Evolutionary conservation across 2,113 vertebrate genomes (phyloP).

Genomic region (Bubalus kerabau): DNA sequence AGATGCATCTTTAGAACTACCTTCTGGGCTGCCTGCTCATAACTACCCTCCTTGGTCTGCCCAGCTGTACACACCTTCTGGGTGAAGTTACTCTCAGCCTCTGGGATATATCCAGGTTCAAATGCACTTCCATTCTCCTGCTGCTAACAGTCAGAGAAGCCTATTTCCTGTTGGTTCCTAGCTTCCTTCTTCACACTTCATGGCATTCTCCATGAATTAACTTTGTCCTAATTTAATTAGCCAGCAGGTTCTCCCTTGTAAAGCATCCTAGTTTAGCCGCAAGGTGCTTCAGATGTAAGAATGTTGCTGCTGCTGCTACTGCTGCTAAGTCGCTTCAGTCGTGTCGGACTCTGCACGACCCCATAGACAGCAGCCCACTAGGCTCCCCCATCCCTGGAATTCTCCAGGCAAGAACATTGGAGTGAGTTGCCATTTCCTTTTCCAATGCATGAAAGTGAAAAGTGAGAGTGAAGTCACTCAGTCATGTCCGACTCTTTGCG

Average conservation of each 20-base stretch:
- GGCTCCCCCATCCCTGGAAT: too few species aligned
- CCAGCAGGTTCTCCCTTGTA: not conserved
- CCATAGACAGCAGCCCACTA: too few species aligned
- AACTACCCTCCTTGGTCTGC: not conserved
- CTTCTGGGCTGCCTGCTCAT: not conserved
- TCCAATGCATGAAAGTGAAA: too few species aligned
- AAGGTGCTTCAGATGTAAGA: not conserved
- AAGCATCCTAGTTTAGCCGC: not conserved
- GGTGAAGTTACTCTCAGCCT: not conserved
- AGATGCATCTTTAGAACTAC: not conserved
- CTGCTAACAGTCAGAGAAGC: not conserved
- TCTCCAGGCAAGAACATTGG: too few species aligned
- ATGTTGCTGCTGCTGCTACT: not conserved
- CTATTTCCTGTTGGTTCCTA: not conserved
- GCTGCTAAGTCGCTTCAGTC: too few species aligned
- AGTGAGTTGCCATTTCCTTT: too few species aligned
- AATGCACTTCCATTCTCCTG: not conserved
- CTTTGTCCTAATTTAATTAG: conserved; percentile 13
- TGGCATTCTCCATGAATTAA: not conserved
- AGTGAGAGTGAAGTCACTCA: too few species aligned
- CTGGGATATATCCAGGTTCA: not conserved
- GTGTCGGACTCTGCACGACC: fast-evolving
- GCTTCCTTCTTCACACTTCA: not conserved
- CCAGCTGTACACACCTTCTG: not conserved
- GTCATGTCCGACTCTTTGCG: too few species aligned